These are phyloP conservation scores for Tadarida brasiliensis DNA, from an alignment of 2,797 vertebrate genomes.

Conservation along the genomic window DNA sequence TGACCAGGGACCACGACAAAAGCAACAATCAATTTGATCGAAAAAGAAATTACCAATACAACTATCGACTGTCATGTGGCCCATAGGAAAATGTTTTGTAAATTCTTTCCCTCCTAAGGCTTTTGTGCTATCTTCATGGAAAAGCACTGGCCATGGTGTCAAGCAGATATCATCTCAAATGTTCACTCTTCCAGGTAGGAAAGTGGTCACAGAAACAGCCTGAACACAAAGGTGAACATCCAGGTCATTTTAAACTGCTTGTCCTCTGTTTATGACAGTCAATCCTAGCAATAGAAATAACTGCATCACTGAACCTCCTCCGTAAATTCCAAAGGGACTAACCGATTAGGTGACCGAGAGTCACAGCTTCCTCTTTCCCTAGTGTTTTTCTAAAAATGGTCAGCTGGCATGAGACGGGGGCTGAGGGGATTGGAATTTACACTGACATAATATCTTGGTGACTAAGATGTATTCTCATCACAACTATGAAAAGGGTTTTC, in stretches of 20 bases:
- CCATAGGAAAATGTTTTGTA: neutral
- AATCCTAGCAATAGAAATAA: no score
- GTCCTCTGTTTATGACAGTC: neutral
- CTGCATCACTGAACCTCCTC: neutral
- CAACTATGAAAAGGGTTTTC: neutral
- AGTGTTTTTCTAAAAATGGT: slow-evolving; percentile 57
- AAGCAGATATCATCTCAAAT: neutral
- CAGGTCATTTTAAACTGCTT: neutral
- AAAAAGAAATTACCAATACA: neutral
- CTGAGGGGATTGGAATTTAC: slow-evolving; percentile 20
- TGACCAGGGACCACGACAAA: neutral
- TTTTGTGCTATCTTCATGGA: neutral
- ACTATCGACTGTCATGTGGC: neutral
- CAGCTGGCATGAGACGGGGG: neutral
- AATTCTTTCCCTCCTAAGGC: neutral
- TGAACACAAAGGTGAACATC: neutral
- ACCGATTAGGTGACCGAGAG: neutral
- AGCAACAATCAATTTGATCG: neutral
- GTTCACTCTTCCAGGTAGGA: neutral
- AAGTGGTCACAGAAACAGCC: neutral
- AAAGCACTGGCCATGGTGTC: neutral
- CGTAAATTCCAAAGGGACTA: slow-evolving; percentile 39
- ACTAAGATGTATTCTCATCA: neutral
- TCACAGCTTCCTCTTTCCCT: slow-evolving; percentile 26
- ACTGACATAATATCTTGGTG: slow-evolving; percentile 8